Conservation (phyloP, 1,140 invertebrate species). For the Oncopodura yosiiana region DNA sequence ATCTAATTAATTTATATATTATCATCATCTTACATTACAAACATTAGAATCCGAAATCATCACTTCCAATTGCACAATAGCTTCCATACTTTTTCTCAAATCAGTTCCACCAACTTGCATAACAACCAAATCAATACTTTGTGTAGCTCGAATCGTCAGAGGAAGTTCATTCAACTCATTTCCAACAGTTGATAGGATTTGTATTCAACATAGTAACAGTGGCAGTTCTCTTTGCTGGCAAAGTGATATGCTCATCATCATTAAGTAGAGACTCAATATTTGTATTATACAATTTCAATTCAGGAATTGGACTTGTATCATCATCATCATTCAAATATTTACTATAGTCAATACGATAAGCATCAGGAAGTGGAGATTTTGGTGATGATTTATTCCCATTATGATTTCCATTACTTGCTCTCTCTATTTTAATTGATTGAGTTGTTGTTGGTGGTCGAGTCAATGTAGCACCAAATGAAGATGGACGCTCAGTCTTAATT, state of each 20-base stretch:
- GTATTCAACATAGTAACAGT: too few relatives aligned
- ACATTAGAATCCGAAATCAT: constrained; percentile 35
- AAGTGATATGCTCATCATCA: too few relatives aligned
- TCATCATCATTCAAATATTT: constrained; percentile 25
- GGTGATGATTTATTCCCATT: too few relatives aligned
- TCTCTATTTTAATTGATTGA: too few relatives aligned
- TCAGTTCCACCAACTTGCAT: constrained; percentile 59
- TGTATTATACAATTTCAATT: constrained; percentile 23
- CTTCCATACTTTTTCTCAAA: constrained; percentile 51
- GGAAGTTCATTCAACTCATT: too few relatives aligned
- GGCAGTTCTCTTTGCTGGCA: too few relatives aligned
- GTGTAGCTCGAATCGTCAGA: constrained; percentile 40
- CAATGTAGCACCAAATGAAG: too few relatives aligned
- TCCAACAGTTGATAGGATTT: too few relatives aligned
- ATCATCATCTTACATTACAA: neutral
- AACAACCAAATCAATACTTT: constrained; percentile 44
- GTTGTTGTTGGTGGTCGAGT: too few relatives aligned
- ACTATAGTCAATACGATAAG: constrained; percentile 28
- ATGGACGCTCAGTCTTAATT: too few relatives aligned
- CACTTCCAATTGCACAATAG: constrained; percentile 54
- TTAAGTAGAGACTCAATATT: constrained; percentile 22
- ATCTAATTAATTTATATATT: too few relatives aligned
- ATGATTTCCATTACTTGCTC: too few relatives aligned
- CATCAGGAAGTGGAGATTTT: constrained; percentile 16
- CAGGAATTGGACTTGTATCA: constrained; percentile 17